A percentile compares a stretch with the other conserved stretches of the same genome.
phyloP scores from a whole-genome alignment of 2,797 vertebrate genomes.

The Corythornis leucogaster region DNA sequence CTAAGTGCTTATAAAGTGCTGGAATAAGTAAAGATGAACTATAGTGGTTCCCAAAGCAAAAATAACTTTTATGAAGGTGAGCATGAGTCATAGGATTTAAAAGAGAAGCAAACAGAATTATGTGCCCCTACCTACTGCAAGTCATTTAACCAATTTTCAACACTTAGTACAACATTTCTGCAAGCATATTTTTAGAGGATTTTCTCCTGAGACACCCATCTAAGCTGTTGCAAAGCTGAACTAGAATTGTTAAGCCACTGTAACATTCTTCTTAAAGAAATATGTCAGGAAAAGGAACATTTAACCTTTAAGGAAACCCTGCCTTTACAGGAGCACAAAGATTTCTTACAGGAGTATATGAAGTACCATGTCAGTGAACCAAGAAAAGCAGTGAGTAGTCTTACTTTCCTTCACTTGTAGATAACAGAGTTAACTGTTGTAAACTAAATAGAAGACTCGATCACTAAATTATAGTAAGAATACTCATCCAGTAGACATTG shows the following conservation, averaged over 20 bases:
- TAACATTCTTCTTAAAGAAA: conserved; percentile 22
- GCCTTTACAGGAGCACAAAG: not conserved
- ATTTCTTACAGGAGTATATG: not conserved
- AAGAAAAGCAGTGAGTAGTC: not conserved
- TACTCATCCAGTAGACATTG: not conserved
- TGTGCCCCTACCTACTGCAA: conserved; percentile 34
- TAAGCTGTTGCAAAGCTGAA: conserved; percentile 33
- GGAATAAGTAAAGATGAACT: not conserved
- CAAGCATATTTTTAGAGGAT: conserved; percentile 45
- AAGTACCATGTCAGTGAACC: not conserved
- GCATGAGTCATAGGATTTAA: conserved; percentile 37
- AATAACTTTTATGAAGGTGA: conserved; percentile 58
- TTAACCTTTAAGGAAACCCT: conserved; percentile 48
- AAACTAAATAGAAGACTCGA: not conserved
- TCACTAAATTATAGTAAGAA: not conserved
- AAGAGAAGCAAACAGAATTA: conserved; percentile 56
- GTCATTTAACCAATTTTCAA: conserved; percentile 63
- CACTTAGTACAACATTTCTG: conserved; percentile 57
- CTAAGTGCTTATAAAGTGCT: not conserved
- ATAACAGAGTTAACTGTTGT: not conserved
- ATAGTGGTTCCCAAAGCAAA: conserved; percentile 52
- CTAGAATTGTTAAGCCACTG: not conserved
- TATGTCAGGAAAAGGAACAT: not conserved
- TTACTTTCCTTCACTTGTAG: not conserved
- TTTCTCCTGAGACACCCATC: conserved; percentile 55